These are phyloP conservation scores for Hormaphis cornu DNA, from an alignment of 1,140 invertebrate genomes.

Conservation along the genomic window DNA sequence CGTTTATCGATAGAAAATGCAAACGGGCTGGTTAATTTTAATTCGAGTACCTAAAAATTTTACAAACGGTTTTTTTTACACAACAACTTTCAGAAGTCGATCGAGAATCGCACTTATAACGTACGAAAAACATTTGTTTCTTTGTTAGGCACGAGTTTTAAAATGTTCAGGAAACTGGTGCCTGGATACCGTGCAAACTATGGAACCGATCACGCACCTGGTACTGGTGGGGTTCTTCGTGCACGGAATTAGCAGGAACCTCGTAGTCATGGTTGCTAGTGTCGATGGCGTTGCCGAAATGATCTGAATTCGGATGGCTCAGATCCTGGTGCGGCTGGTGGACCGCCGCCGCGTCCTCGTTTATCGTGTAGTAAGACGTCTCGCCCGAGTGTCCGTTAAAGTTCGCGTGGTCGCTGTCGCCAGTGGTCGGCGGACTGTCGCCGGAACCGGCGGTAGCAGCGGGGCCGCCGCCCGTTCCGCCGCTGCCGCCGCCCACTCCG, in stretches of 20 bases:
- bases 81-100: too few relatives aligned
- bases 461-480: not conserved
- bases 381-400: slow-evolving; percentile 5
- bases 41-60: too few relatives aligned
- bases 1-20: too few relatives aligned
- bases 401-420: slow-evolving; percentile 1
- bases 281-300: not conserved
- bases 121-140: too few relatives aligned
- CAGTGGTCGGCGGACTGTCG: too few relatives aligned
- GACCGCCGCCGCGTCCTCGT: not conserved
- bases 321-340: not conserved
- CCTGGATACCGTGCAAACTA: too few relatives aligned
- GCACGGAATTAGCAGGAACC: not conserved
- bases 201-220: slow-evolving; percentile 27
- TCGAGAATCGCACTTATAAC: too few relatives aligned
- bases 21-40: too few relatives aligned
- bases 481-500: not conserved
- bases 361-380: not conserved
- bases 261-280: not conserved
- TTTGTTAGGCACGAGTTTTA: too few relatives aligned
- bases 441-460: too few relatives aligned
- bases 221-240: slow-evolving; percentile 22
- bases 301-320: not conserved
- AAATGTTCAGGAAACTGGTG: too few relatives aligned
- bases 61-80: too few relatives aligned